phyloP scores from a whole-genome alignment of 2,113 vertebrate genomes.

The Calidris pugnax region DNA sequence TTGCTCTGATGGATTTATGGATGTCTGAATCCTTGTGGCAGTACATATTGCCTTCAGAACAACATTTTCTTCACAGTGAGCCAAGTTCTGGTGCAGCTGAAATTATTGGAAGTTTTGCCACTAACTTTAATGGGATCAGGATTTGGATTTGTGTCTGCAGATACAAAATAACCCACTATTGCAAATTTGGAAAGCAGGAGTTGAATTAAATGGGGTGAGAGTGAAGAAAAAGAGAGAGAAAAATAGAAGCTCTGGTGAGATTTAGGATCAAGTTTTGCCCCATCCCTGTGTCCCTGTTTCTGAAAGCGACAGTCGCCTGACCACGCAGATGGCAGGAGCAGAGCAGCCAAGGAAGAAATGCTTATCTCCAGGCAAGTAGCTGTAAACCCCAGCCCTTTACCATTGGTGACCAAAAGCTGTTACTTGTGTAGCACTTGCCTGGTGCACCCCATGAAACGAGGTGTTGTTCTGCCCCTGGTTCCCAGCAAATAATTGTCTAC shows the following conservation, averaged over 20 bases:
- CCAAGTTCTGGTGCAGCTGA: constrained; percentile 27
- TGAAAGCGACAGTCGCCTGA: background rate
- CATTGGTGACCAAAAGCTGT: background rate
- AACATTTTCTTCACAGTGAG: constrained; percentile 48
- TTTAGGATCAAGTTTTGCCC: background rate
- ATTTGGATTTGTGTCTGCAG: constrained; percentile 41
- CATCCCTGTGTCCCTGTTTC: background rate
- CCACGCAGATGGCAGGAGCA: background rate
- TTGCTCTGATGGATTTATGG: constrained; percentile 53
- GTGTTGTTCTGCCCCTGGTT: background rate
- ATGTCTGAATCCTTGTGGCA: constrained; percentile 40
- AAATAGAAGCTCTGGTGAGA: background rate
- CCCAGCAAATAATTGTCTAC: background rate
- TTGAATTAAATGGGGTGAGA: constrained; percentile 27
- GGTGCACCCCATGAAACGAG: background rate
- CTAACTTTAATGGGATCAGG: constrained; percentile 50
- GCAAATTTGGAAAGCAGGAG: constrained; percentile 7
- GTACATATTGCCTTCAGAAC: constrained; percentile 39
- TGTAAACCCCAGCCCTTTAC: background rate
- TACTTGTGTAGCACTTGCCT: background rate
- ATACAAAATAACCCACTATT: constrained; percentile 15
- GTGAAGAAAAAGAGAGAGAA: background rate
- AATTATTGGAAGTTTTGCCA: constrained; percentile 52
- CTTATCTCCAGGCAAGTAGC: background rate
- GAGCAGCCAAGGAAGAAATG: background rate